Evolutionary conservation across 2,888 invertebrate species (phyloP), one percentile per base, ranked within the genome.

Genomic region (Microchrysa polita): DNA sequence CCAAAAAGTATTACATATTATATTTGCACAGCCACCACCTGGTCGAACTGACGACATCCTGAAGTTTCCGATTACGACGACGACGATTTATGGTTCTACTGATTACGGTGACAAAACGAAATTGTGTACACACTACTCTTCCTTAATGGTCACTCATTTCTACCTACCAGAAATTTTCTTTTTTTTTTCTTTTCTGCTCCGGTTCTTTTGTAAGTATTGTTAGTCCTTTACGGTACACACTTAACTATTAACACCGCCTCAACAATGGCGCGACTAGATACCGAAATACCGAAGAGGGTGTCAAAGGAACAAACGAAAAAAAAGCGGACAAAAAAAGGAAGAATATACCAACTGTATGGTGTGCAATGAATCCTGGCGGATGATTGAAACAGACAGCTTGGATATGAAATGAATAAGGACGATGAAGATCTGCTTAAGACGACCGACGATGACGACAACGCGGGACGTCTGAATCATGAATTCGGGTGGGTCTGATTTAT

Each of bases 11-110:
- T n/a, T n/a, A n/a, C n/a, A n/a, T n/a, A n/a, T n/a, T n/a, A n/a
- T n/a, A 53, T 67, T 34, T 34, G 27, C 27, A 34, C 4, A 5
- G 53, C 27, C 52, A 16, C 67, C 71, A 71, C 71, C 71, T 71
- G 71, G 71, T 57, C 42, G n/a, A n/a, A n/a, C n/a, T n/a, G n/a
- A n/a, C n/a, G 42, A 40, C 27, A 34, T 55, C 22, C 59, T 59
- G 57, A 71, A 71, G 34, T 55, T 59, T 71, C 71, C 71, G 71
- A 71, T 71, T 71, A 71, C 71, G 57, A 53, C 57, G 57, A 71
- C 71, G 57, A 53, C 57, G 57, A 71, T 71, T 71, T 71, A 71
- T 71, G 71, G 71, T 57, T 71, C 44, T 71, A 59, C 59, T 57
- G 71, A 71, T 71, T 57, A 71, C 57, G 40, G 22, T 57, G 71